Evolutionary conservation across 2,113 vertebrate species (phyloP).

Genomic region (Erpornis zantholeuca): DNA sequence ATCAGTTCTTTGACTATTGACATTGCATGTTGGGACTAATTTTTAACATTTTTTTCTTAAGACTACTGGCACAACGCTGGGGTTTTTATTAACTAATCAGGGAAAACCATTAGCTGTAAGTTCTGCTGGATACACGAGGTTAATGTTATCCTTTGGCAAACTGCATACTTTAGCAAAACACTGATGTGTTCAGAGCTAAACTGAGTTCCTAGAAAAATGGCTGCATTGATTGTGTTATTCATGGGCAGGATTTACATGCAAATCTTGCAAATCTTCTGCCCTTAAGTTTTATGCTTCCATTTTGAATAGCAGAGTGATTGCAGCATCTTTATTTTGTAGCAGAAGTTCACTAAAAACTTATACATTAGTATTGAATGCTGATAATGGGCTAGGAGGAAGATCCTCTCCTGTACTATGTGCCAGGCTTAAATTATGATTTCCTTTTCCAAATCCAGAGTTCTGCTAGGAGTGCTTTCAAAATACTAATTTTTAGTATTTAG

Average conservation of each 20-base stretch:
- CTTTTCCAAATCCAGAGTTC: background rate
- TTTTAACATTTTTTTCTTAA: background rate
- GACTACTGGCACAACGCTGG: background rate
- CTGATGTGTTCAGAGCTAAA: background rate
- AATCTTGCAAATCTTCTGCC: background rate
- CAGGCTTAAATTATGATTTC: background rate
- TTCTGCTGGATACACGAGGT: background rate
- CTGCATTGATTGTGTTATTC: background rate
- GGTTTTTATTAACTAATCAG: background rate
- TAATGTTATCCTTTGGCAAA: background rate
- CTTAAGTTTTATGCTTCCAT: background rate
- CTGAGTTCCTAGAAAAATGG: background rate
- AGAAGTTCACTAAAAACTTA: background rate
- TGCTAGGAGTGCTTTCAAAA: background rate
- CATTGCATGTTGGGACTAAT: accelerated
- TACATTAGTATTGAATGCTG: background rate
- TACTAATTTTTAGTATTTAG: background rate
- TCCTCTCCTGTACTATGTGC: background rate
- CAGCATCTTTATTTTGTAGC: background rate
- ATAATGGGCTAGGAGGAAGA: background rate
- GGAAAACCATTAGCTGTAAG: background rate
- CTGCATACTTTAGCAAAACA: background rate
- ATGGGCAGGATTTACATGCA: background rate
- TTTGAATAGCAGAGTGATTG: background rate
- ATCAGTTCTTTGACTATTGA: background rate